Base-by-base conservation (phyloP, 2,888 invertebrate species). In the Strigamia maritima region DNA sequence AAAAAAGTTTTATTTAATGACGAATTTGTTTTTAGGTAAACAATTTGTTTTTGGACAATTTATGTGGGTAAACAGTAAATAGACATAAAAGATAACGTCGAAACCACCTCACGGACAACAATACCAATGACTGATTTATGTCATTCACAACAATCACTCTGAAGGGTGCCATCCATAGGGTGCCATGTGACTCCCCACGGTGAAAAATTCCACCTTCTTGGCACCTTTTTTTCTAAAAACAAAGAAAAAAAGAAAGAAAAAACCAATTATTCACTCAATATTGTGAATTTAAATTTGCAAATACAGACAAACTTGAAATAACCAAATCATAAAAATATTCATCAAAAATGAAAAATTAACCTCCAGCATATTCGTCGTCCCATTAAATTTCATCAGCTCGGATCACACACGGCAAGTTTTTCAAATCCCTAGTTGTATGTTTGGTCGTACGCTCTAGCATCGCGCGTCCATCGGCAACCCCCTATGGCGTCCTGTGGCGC, bases 381-480 rank as follows among this genome's bases (percentile, higher is more conserved):
- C 60, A 60, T 60, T 75, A 24, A n/a, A 4, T 38, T 31, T 35
- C 35, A 31, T 31, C 40, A 35, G 35, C 10, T 75, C n/a, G 75
- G 12, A 26, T 75, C 28, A 35, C 35, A 28, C 22, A 22, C n/a
- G 1, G 35, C 22, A 35, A 70, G 24, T 75, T 75, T 40, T 40
- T 12, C 2, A 26, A 75, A 35, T 10, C 35, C 35, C 35, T 75
- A 31, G 49, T 49, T 49, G 49, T 49, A 19, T 49, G 49, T 49
- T 65, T 65, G 65, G 65, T 65, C 65, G 26, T 14, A 24, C 14
- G 65, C 65, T 14, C 65, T 12, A 28, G 65, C 65, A 65, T 65
- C 65, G 65, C 65, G 65, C 65, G 65, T 65, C 65, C 65, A 65
- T 65, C 65, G 65, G 26, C 65, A 24, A 75, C 75, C 75, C 75